phyloP scores from a whole-genome alignment of 2,888 invertebrate species.

The Sacculina carcini region DNA sequence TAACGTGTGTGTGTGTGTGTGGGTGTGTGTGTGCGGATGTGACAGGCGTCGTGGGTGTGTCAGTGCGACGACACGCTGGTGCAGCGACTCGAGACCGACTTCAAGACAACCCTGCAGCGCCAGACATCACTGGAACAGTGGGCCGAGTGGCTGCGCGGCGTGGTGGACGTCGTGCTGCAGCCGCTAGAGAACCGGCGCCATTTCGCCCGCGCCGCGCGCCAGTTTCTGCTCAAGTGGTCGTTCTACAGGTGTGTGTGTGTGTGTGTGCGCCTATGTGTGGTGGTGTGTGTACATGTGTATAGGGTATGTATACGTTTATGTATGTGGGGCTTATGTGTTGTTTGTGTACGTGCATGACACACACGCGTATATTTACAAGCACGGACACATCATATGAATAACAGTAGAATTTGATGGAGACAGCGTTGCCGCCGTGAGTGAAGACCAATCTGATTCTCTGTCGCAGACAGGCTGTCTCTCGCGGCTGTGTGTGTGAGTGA shows the following conservation, averaged over 20 bases:
- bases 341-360: too few species aligned
- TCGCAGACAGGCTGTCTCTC: too few species aligned
- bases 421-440: too few species aligned
- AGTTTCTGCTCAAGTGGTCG: conserved; percentile 93
- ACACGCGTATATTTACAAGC: background rate
- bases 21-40: background rate
- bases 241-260: conserved; percentile 47
- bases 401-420: too few species aligned
- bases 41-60: conserved; percentile 87
- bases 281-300: too few species aligned
- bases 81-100: conserved; percentile 65
- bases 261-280: background rate
- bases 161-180: conserved; percentile 65
- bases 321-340: too few species aligned
- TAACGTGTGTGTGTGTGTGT: background rate
- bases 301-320: background rate
- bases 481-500: too few species aligned
- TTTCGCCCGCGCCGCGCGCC: conserved; percentile 58
- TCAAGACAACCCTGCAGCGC: conserved; percentile 61
- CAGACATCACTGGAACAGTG: conserved; percentile 74
- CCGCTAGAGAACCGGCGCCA: conserved; percentile 47
- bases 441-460: too few species aligned
- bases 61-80: conserved; percentile 69
- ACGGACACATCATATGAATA: too few species aligned
- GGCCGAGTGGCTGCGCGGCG: conserved; percentile 88